These are phyloP conservation scores for Cylindroiulus punctatus DNA, from an alignment of 2,888 invertebrate genomes.

Conservation along the genomic window DNA sequence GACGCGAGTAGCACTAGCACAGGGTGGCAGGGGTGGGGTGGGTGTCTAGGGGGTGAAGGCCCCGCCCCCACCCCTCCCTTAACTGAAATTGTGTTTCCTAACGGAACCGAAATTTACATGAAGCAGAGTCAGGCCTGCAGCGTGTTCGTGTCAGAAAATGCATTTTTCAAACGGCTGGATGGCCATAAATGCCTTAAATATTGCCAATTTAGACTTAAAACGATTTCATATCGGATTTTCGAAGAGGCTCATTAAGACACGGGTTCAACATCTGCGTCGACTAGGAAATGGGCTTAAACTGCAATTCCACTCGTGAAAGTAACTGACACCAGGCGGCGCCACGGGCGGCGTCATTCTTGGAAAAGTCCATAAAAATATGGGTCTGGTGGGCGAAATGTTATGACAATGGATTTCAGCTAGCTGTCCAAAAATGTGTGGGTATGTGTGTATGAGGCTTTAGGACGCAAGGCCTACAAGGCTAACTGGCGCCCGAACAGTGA, in stretches of 20 bases:
- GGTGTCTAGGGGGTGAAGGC: not conserved
- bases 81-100: not conserved
- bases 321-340: too few species aligned
- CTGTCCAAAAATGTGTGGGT: too few species aligned
- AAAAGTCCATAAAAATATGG: too few species aligned
- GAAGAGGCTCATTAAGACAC: not conserved
- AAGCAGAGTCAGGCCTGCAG: not conserved
- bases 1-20: too few species aligned
- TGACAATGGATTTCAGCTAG: too few species aligned
- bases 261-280: not conserved
- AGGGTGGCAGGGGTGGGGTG: not conserved
- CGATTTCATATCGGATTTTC: conserved; percentile 25
- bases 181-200: conserved; percentile 6
- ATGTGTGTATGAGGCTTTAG: too few species aligned
- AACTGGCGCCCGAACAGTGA: too few species aligned
- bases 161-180: conserved; percentile 22
- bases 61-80: not conserved
- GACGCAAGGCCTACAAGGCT: too few species aligned
- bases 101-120: conserved; percentile 8
- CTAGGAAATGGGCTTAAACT: not conserved
- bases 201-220: conserved; percentile 26
- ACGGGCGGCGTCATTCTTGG: too few species aligned
- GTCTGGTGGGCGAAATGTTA: too few species aligned
- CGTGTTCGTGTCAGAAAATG: conserved; percentile 15
- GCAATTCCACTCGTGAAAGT: too few species aligned